phyloP scores from a whole-genome alignment of 2,888 invertebrate genomes.

The Cephalotes varians region DNA sequence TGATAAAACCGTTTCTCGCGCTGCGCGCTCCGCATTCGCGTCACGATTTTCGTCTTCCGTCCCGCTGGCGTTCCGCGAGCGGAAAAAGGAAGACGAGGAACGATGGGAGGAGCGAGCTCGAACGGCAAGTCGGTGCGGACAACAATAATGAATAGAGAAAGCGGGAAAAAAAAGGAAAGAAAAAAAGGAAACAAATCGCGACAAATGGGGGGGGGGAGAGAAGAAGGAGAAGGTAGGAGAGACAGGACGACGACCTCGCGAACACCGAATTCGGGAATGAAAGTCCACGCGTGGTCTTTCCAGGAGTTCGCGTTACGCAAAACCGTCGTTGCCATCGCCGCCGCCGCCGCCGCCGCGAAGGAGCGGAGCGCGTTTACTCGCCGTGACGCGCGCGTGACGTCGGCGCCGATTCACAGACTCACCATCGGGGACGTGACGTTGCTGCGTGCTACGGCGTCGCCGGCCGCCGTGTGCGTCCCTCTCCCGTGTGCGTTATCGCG shows the following conservation, averaged over 20 bases:
- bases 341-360: background rate
- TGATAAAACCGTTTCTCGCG: slow-evolving; percentile 7
- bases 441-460: slow-evolving; percentile 32
- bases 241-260: background rate
- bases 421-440: slow-evolving; percentile 64
- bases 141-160: background rate
- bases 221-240: background rate
- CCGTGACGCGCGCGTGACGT: slow-evolving; percentile 48
- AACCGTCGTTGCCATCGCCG: background rate
- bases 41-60: slow-evolving; percentile 19
- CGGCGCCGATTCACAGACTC: slow-evolving; percentile 56
- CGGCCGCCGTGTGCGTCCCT: slow-evolving; percentile 37
- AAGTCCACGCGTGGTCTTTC: background rate
- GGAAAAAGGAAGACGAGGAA: background rate
- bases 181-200: background rate
- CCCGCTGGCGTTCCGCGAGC: background rate
- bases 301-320: background rate
- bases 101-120: no score
- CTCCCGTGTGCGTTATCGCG: slow-evolving; percentile 55
- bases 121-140: background rate
- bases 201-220: background rate
- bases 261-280: background rate
- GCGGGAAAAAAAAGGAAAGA: background rate
- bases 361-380: slow-evolving; percentile 13
- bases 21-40: slow-evolving; percentile 5